A percentile compares a stretch with the other conserved stretches of the same genome.
These are phyloP conservation scores for Fopius arisanus DNA, from an alignment of 1,140 invertebrate species.

Conservation along the genomic window DNA sequence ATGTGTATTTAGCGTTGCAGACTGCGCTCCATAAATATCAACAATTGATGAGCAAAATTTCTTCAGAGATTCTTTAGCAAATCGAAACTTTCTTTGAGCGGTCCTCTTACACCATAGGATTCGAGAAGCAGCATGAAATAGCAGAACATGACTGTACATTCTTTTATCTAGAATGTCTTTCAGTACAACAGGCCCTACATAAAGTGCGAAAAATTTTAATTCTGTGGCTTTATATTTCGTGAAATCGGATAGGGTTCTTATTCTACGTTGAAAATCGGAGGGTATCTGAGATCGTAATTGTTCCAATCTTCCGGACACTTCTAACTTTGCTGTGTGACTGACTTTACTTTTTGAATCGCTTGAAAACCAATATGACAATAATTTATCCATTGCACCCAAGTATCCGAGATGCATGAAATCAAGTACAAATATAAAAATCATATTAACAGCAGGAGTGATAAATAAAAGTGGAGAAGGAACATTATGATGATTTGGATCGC, in stretches of 20 bases:
- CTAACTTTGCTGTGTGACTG: not conserved
- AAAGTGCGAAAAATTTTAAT: slow-evolving; percentile 20
- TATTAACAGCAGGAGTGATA: not conserved
- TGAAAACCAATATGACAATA: not conserved
- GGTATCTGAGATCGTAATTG: slow-evolving; percentile 11
- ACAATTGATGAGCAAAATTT: not conserved
- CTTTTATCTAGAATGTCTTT: slow-evolving; percentile 15
- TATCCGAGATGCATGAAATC: slow-evolving; percentile 7
- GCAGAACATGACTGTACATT: slow-evolving; percentile 20
- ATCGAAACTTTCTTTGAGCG: not conserved
- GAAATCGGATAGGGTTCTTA: not conserved
- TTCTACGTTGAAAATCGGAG: slow-evolving; percentile 21
- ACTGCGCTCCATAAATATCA: slow-evolving; percentile 8
- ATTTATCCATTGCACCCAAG: not conserved
- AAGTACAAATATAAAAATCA: not conserved
- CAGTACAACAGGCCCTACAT: not conserved
- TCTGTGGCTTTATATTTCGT: slow-evolving; percentile 12
- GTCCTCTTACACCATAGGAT: not conserved
- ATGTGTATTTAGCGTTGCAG: not conserved
- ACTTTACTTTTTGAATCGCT: not conserved
- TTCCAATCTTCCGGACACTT: not conserved
- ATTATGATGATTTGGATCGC: not conserved
- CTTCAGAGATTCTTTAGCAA: not conserved
- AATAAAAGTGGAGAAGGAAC: not conserved
- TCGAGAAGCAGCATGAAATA: slow-evolving; percentile 2